Evolutionary conservation across 2,888 invertebrate genomes (phyloP).

Genomic region (Entomobrya multifasciata): DNA sequence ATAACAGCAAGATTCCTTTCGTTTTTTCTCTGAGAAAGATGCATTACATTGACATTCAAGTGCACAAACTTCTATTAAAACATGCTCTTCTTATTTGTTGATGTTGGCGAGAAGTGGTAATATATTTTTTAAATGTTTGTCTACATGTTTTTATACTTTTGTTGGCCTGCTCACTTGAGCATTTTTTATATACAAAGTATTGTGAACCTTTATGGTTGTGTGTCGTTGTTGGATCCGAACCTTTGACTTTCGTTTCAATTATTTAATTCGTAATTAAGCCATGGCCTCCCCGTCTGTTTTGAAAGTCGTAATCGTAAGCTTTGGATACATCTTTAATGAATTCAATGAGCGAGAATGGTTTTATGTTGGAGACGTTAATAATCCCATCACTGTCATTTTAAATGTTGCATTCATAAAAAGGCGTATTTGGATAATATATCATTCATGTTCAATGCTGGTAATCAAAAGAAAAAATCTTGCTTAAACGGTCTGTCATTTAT

Average conservation of each 20-base stretch:
- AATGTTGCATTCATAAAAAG: neutral
- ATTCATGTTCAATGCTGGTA: neutral
- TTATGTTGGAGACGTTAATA: constrained; percentile 13
- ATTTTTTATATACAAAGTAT: too few relatives aligned
- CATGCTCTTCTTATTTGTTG: too few relatives aligned
- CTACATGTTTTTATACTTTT: neutral
- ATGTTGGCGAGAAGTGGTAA: too few relatives aligned
- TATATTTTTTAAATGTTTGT: neutral
- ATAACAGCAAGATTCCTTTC: neutral
- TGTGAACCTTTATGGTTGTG: too few relatives aligned
- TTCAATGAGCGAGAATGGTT: neutral
- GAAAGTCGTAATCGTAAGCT: neutral
- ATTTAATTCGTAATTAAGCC: constrained; percentile 33
- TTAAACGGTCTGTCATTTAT: neutral
- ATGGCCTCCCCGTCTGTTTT: constrained; percentile 34
- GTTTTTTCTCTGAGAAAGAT: neutral
- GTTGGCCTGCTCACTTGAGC: too few relatives aligned
- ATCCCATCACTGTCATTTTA: neutral
- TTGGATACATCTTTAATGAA: neutral
- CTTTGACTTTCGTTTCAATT: neutral
- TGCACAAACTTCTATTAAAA: neutral
- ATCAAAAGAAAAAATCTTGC: neutral
- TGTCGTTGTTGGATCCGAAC: too few relatives aligned
- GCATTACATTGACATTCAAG: neutral
- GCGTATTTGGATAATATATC: neutral